Conservation (phyloP, 2,888 invertebrate genomes). For the Anoplius nigerrimus region DNA sequence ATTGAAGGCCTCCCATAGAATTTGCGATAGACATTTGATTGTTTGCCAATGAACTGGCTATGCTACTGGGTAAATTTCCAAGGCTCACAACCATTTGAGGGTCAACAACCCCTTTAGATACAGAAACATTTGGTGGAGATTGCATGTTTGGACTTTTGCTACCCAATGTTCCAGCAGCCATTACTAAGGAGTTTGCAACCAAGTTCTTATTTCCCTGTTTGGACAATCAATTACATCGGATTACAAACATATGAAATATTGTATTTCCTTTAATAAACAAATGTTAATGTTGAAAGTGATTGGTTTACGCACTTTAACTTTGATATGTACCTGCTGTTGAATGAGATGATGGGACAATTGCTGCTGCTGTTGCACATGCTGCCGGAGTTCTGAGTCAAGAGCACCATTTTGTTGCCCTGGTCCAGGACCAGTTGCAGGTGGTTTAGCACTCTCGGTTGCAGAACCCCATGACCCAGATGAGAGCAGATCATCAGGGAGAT, state of each 20-base stretch:
- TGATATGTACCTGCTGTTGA: conserved; percentile 63
- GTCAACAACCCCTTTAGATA: conserved; percentile 81
- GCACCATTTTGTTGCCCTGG: conserved; percentile 87
- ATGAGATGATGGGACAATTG: conserved; percentile 74
- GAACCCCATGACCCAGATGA: conserved; percentile 85
- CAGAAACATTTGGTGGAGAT: conserved; percentile 89
- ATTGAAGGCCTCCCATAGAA: conserved; percentile 76
- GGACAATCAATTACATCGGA: conserved; percentile 61
- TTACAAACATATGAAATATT: neutral
- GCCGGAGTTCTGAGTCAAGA: conserved; percentile 78
- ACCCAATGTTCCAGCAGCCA: conserved; percentile 85
- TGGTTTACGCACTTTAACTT: neutral
- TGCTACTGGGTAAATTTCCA: conserved; percentile 77
- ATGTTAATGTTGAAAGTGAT: neutral
- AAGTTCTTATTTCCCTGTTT: conserved; percentile 83
- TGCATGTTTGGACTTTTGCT: conserved; percentile 90
- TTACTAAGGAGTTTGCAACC: conserved; percentile 83
- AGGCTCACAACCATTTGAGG: conserved; percentile 79
- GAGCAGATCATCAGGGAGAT: conserved; percentile 93
- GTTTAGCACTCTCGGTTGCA: conserved; percentile 81
- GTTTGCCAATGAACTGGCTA: conserved; percentile 76
- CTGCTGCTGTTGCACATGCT: conserved; percentile 76
- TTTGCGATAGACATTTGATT: conserved; percentile 75
- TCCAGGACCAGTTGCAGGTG: conserved; percentile 89
- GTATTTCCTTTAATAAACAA: neutral